Evolutionary conservation across 2,113 vertebrate species (phyloP).

Genomic region (Boleophthalmus pectinirostris): DNA sequence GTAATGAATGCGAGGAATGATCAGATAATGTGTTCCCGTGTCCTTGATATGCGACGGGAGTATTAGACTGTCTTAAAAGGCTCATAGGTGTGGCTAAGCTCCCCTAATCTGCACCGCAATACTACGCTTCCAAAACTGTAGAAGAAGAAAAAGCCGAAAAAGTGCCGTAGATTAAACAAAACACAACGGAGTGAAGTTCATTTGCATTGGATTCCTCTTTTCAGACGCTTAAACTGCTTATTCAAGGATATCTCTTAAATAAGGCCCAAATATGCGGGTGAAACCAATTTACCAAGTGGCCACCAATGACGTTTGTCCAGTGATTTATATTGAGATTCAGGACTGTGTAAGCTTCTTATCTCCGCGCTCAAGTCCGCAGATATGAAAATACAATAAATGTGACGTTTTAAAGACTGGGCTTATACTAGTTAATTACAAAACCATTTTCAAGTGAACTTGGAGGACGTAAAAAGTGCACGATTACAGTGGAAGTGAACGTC

Average conservation of each 20-base stretch:
- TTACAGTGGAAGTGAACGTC: conserved; percentile 68
- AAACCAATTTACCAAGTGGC: conserved; percentile 83
- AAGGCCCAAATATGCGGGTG: conserved; percentile 80
- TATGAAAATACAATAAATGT: conserved; percentile 82
- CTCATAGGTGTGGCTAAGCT: conserved; percentile 69
- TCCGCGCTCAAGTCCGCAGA: conserved; percentile 80
- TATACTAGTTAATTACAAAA: conserved; percentile 82
- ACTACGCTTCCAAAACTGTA: conserved; percentile 62
- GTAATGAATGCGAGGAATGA: conserved; percentile 77
- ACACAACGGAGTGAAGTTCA: conserved; percentile 77
- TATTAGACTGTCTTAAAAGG: conserved; percentile 63
- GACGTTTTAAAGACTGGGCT: conserved; percentile 83
- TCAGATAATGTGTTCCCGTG: conserved; percentile 68
- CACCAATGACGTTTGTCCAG: conserved; percentile 81
- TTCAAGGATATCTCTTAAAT: conserved; percentile 82
- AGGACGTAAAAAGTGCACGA: conserved; percentile 76
- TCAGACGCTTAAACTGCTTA: conserved; percentile 79
- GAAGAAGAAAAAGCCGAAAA: conserved; percentile 45
- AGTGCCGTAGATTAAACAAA: conserved; percentile 77
- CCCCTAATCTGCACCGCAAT: conserved; percentile 65
- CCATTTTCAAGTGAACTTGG: conserved; percentile 79
- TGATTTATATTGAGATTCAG: conserved; percentile 82
- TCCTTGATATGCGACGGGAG: conserved; percentile 74
- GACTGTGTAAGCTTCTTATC: conserved; percentile 82
- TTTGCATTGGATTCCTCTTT: conserved; percentile 79